Base-by-base conservation (phyloP, 2,113 vertebrate genomes). In the Globicephala melas region DNA sequence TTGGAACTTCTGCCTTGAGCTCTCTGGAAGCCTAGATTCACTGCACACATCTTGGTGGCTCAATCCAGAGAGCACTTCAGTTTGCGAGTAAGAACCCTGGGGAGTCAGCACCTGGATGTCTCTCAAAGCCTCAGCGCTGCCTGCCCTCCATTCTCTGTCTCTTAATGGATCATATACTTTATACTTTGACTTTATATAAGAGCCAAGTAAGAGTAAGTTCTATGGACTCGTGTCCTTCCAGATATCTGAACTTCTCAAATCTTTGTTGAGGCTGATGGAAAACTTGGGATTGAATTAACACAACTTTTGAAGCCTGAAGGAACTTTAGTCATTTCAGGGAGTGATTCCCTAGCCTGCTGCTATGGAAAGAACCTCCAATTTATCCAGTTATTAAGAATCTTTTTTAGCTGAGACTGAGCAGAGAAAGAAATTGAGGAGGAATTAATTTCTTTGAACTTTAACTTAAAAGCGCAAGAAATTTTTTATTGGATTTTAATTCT, bases 401-500 rank as follows among this genome's bases (percentile, higher is more conserved):
- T 26, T 90, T 33, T 97, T 53, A 73, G 25, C 26, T 84, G 26
- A 81, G 17, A 25, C 15, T 74, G n/a, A 82, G 3, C 21, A 67
- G 36, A 36, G 44, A 91, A 65, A 83, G 12, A 76, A 76, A 58
- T 23, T 25, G 26, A 17, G 47, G 17, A 86, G 50, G 33, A 63
- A 60, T 84, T 84, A 38, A 71, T 89, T 74, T 79, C 20, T 95
- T 93, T 83, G 41, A 84, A 84, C 5, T 68, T 74, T 55, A 83
- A 71, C 1, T 53, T 53, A 53, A 53, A 55, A 62, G 38, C 25
- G 8, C 5, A 82, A 82, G 31, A 65, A 6, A 26, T 33, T 85
- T 94, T 38, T 77, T 62, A 80, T 36, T 79, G 10, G 26, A 50
- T 63, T 44, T 89, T 71, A 70, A 92, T 85, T 62, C 21, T 4